These are phyloP conservation scores for Sitodiplosis mosellana DNA, from an alignment of 1,140 invertebrate genomes.

Conservation along the genomic window DNA sequence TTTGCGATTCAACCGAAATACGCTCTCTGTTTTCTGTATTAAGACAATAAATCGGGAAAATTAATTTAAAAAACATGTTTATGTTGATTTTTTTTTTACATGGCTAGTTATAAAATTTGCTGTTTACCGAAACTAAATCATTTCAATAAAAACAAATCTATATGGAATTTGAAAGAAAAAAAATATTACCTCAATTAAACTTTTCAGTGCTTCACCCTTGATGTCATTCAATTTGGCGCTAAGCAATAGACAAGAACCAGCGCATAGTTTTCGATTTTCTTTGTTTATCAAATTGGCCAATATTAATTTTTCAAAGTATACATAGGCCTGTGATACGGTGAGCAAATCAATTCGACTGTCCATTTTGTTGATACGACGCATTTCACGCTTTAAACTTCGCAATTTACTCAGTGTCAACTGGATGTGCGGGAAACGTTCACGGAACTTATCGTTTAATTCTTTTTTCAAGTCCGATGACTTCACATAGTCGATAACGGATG, in stretches of 20 bases:
- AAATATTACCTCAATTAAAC: constrained; percentile 60
- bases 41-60: constrained; percentile 9
- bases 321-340: constrained; percentile 88
- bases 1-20: constrained; percentile 78
- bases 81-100: constrained; percentile 1
- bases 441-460: constrained; percentile 94
- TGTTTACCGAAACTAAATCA: too few species aligned
- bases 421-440: constrained; percentile 85
- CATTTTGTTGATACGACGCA: constrained; percentile 80
- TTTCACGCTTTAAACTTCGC: constrained; percentile 81
- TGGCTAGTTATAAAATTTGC: too few species aligned
- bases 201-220: constrained; percentile 71
- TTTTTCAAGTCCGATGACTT: constrained; percentile 92
- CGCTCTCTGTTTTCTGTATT: constrained; percentile 68
- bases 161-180: not conserved
- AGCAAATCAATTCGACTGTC: constrained; percentile 72
- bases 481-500: constrained; percentile 92
- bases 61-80: not conserved
- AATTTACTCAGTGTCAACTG: constrained; percentile 93
- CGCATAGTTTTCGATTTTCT: constrained; percentile 85
- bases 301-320: constrained; percentile 94
- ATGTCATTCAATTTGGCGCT: constrained; percentile 94
- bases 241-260: constrained; percentile 81
- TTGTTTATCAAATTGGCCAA: constrained; percentile 85
- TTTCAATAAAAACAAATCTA: constrained; percentile 4